Evolutionary conservation across 1,140 invertebrate species (phyloP).

Genomic region (Metopolophium dirhodum): DNA sequence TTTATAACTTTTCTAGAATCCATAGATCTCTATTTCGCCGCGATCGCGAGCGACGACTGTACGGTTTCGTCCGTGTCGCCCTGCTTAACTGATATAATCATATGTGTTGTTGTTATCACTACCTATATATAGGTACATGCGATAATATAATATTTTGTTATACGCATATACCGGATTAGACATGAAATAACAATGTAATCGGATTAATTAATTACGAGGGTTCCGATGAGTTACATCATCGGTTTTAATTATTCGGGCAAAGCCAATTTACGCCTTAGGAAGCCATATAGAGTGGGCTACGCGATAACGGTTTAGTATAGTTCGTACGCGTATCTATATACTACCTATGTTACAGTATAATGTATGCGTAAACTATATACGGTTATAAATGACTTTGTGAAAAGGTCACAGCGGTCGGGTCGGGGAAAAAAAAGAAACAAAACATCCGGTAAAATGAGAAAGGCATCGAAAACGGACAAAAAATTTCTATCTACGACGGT

Average conservation of each 20-base stretch:
- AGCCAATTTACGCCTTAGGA: slow-evolving; percentile 51
- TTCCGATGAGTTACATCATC: slow-evolving; percentile 31
- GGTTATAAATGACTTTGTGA: not conserved
- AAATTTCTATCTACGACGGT: not conserved
- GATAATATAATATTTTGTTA: not conserved
- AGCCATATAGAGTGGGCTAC: not conserved
- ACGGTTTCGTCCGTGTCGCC: not conserved
- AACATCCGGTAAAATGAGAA: not conserved
- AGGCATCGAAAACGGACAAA: not conserved
- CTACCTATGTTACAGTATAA: no score
- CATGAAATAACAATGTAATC: slow-evolving; percentile 30
- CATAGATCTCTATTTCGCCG: not conserved
- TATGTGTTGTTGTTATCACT: not conserved
- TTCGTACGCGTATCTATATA: not conserved
- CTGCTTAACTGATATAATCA: not conserved
- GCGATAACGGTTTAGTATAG: not conserved
- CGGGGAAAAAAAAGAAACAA: not conserved
- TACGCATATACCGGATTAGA: not conserved
- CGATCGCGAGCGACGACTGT: not conserved
- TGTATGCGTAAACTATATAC: no score
- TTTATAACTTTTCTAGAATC: not conserved
- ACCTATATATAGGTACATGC: not conserved
- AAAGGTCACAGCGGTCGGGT: not conserved
- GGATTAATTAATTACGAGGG: slow-evolving; percentile 50
- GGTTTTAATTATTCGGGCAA: slow-evolving; percentile 50